Evolutionary conservation across 1,140 invertebrate species (phyloP), one percentile per base, ranked within the genome.

Genomic region (Ruditapes philippinarum): DNA sequence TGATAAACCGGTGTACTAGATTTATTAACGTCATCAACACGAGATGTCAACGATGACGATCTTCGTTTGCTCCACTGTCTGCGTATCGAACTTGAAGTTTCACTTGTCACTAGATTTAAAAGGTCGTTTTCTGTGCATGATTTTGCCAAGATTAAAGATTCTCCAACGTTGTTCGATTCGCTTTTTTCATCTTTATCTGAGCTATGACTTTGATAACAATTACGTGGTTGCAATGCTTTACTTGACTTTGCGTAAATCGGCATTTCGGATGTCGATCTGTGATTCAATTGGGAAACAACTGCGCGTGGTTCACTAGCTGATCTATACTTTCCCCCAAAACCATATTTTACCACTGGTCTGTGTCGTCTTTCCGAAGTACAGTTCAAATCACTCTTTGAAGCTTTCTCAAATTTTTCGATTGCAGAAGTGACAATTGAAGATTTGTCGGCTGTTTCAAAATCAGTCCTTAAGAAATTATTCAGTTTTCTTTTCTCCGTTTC

Each of bases 31-130:
- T 28, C 19, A n/a, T 40, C 33, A 19, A 76, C 36, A 25, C n/a
- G 54, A 17, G 84, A 31, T 38, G 62, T 78, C 57, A 86, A 36
- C 7, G 70, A 78, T 4, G 51, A 60, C 0, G 70, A 78, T 28
- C 84, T 86, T 19, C 70, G 70, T 38, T 51, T 84, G 38, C 70
- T 78, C 84, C 84, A 86, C 40, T 86, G 70, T 65, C 36, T 76
- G 19, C 84, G 84, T 28, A 86, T 86, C 12, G 73, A 78, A 40
- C 73, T 86, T 3, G 70, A 42, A 2, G 70, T 76, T 78, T 76
- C 70, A 25, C 45, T 86, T 38, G 31, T 51, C 14, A 84, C 45
- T 14, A 84, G 45, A n/a, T 84, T 70, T 5, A 70, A 28, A 12
- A 84, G 62, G 36, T 84, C 82, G 38, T 68, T 73, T 54, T 84